A percentile compares a stretch with the other conserved stretches of the same genome.
phyloP scores from a whole-genome alignment of 2,888 invertebrate genomes.

The Aspidapion aeneum region DNA sequence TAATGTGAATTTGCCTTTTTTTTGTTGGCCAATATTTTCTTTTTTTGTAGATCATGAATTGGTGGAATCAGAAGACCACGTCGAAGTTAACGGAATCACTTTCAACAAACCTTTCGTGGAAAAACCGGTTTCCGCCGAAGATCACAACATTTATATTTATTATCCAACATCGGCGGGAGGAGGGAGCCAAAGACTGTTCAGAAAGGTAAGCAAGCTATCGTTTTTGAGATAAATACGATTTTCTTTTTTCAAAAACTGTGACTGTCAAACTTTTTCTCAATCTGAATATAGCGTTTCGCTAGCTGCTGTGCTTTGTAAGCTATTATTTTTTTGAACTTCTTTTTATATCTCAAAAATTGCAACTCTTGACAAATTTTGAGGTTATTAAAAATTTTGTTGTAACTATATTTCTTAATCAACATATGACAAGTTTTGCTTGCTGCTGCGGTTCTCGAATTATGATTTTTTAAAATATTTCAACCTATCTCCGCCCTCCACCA shows the following conservation, averaged over 20 bases:
- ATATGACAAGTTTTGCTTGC: too few relatives aligned
- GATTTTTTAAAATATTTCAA: too few relatives aligned
- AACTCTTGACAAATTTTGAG: too few relatives aligned
- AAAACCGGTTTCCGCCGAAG: constrained; percentile 98
- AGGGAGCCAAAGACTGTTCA: constrained; percentile 94
- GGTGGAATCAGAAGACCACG: constrained; percentile 94
- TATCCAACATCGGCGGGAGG: constrained; percentile 98
- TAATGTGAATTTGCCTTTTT: too few relatives aligned
- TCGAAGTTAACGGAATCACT: constrained; percentile 91
- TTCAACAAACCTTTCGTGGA: constrained; percentile 99
- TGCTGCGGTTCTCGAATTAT: too few relatives aligned
- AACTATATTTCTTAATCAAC: too few relatives aligned
- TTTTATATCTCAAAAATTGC: background rate
- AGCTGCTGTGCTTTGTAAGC: too few relatives aligned
- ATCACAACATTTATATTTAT: constrained; percentile 99
- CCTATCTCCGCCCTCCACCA: too few relatives aligned
- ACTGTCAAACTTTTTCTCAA: constrained; percentile 4
- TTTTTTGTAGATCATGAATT: constrained; percentile 73
- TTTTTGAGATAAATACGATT: too few relatives aligned
- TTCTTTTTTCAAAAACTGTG: too few relatives aligned
- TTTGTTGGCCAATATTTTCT: too few relatives aligned
- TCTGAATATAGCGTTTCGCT: constrained; percentile 1
- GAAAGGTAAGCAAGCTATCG: constrained; percentile 76
- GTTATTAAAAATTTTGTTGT: too few relatives aligned
- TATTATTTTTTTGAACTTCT: background rate